Evolutionary conservation across 2,888 invertebrate species (phyloP), one percentile per base, ranked within the genome.

Genomic region (Acrobasis repandana): DNA sequence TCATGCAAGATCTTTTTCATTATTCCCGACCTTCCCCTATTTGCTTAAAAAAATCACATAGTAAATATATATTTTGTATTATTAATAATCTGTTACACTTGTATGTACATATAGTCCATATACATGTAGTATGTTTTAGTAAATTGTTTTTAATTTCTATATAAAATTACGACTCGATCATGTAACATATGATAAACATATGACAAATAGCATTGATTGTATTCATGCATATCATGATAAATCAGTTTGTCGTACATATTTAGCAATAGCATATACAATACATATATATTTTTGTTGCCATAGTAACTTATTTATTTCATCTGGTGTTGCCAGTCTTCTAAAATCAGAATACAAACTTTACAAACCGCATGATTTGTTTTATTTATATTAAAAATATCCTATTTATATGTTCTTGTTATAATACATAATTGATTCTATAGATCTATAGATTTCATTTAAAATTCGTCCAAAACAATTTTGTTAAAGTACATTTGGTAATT

Each of bases 231-330:
- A 56, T 61, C 59, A 15, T 43, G 58, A 58, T 56, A 61, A 52
- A 46, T 52, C 56, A 61, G 46, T 28, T 28, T 58, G 60, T 65
- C n/a, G 43, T 43, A 43, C 43, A 43, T 43, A 43, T 59, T 63
- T 65, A 65, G 62, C 63, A 60, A 63, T 60, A 61, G 63, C 62
- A 63, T 60, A 61, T 58, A 59, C 57, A 46, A n/a, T n/a, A n/a
- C n/a, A n/a, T 52, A 58, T 33, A n/a, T 63, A n/a, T 43, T 43
- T 38, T 11, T 38, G 38, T 38, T 11, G 38, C 38, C 38, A 38
- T 38, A 38, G 3, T 38, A 20, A 20, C 20, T 11, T 11, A 38
- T 38, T 38, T 43, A 43, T 43, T 14, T 43, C 43, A 1, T 14
- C 43, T 43, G 43, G 43, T 14, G 43, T 43, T 43, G 43, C 43